phyloP scores from a whole-genome alignment of 2,888 invertebrate genomes.

The Ligdia adustata region DNA sequence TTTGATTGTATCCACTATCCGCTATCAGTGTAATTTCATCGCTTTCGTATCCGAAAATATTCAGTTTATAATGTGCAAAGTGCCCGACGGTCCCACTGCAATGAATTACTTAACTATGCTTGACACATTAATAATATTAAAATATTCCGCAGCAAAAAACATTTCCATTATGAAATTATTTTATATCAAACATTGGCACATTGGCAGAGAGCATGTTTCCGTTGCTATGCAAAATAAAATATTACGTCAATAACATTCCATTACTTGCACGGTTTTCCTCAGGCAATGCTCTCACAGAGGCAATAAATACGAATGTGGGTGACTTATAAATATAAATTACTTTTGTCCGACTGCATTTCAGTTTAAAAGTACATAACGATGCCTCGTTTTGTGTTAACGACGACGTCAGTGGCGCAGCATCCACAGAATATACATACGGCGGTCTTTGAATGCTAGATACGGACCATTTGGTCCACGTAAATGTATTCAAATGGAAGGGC shows the following conservation, averaged over 20 bases:
- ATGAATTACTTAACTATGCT: conserved; percentile 45
- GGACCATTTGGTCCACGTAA: conserved; percentile 40
- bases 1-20: conserved; percentile 5
- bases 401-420: conserved; percentile 15
- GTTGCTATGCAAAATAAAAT: conserved; percentile 32
- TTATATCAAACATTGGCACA: conserved; percentile 31
- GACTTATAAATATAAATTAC: conserved; percentile 31
- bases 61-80: conserved; percentile 52
- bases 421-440: conserved; percentile 13
- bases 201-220: conserved; percentile 15
- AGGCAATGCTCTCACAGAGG: conserved; percentile 28
- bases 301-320: conserved; percentile 36
- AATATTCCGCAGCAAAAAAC: conserved; percentile 26
- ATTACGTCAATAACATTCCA: conserved; percentile 42
- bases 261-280: conserved; percentile 32
- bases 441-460: conserved; percentile 43
- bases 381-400: conserved; percentile 22
- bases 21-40: conserved; percentile 63
- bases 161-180: conserved; percentile 37
- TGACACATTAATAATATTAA: conserved; percentile 40
- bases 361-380: conserved; percentile 18
- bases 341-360: conserved; percentile 16
- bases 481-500: conserved; percentile 36
- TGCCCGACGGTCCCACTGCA: conserved; percentile 42
- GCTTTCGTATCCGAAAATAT: conserved; percentile 56